These are phyloP conservation scores for Amblyraja radiata DNA, from an alignment of 2,797 vertebrate genomes.

Conservation along the genomic window DNA sequence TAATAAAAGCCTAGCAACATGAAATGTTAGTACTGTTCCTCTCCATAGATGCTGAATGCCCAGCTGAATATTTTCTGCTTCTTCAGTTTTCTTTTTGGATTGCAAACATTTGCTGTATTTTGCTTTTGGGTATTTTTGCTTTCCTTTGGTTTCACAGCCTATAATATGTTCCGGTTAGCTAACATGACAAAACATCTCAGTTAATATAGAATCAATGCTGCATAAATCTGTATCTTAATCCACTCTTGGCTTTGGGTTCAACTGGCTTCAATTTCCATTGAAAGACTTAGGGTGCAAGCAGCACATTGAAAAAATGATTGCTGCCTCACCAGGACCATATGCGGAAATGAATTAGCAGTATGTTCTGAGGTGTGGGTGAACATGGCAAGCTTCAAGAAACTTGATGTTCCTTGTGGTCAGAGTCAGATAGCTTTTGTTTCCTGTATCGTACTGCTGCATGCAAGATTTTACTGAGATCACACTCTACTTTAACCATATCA, in stretches of 20 bases:
- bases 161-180: background rate
- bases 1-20: too few species aligned
- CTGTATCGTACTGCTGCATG: background rate
- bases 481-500: background rate
- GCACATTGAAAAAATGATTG: background rate
- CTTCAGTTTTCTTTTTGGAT: too few species aligned
- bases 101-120: too few species aligned
- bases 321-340: background rate
- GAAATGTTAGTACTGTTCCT: too few species aligned
- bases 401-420: slow-evolving; percentile 23
- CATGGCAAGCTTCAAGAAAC: background rate
- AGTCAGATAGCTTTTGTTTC: slow-evolving; percentile 14
- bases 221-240: background rate
- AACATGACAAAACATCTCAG: background rate
- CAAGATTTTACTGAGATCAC: background rate
- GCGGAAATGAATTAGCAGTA: slow-evolving; percentile 22
- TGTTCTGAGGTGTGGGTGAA: background rate
- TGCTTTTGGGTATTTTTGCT: background rate
- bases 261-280: background rate
- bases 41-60: too few species aligned
- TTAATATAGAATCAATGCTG: background rate
- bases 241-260: background rate
- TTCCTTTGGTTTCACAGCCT: background rate
- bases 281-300: background rate
- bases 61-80: too few species aligned